Evolutionary conservation across 2,888 invertebrate species (phyloP), one percentile per base, ranked within the genome.

Genomic region (Acheta domesticus): DNA sequence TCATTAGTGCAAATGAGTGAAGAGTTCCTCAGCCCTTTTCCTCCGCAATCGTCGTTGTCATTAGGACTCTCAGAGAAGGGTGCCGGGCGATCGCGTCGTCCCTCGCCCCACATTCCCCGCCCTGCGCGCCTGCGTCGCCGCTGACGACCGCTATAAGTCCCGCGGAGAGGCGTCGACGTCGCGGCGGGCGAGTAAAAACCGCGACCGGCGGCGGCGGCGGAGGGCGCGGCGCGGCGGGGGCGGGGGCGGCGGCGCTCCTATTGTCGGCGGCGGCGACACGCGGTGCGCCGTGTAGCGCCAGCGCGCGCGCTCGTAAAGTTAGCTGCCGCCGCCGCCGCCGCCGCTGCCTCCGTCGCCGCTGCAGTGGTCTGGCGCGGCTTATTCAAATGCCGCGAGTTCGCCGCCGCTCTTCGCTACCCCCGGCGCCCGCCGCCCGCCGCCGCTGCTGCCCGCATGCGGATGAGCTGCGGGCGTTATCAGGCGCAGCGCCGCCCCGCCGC

Each of bases 261-360:
- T 62, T 62, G 62, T 62, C 62, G 62, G n/a, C 36, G 12, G 62
- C 62, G 62, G 62, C 62, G 62, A 62, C 62, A 62, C 62, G n/a
- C 62, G 14, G 62, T n/a, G 62, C 62, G n/a, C 62, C 62, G 62
- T 62, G 62, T 62, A 62, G 62, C 62, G 62, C 62, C 62, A 62
- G 62, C 62, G 62, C 62, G 62, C 62, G 12, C 62, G 62, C 62
- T 62, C 62, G 62, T 62, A 62, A 62, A 62, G 62, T 62, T 62
- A n/a, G 62, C n/a, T 14, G 62, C n/a, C 62, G 11, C 16, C 62
- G 2, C 62, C 62, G 62, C 62, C 16, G 11, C 62, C 62, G 1
- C 14, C 50, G n/a, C n/a, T n/a, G 14, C 62, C 62, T 2, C 62
- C 4, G 62, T 14, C 36, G 36, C 5, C 36, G 36, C 36, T 36